Evolutionary conservation across 2,797 vertebrate species (phyloP).

Genomic region (Thaleichthys pacificus): DNA sequence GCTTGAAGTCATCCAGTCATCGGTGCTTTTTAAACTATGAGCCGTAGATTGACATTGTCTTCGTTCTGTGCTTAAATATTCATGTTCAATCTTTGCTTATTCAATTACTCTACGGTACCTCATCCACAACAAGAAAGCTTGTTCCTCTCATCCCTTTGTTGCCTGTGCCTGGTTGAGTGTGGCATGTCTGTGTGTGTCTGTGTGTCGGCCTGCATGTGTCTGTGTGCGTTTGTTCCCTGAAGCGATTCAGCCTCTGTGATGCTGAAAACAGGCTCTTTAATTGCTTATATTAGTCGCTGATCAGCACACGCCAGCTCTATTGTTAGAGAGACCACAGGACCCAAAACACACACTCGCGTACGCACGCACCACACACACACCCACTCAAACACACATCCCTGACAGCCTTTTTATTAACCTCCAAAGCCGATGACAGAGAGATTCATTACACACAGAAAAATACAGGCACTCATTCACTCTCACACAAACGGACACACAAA

Average conservation of each 20-base stretch:
- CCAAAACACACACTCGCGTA: constrained; percentile 59
- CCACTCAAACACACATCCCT: constrained; percentile 69
- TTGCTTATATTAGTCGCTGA: constrained; percentile 87
- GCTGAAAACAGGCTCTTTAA: constrained; percentile 87
- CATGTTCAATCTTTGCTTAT: constrained; percentile 87
- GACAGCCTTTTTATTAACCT: constrained; percentile 86
- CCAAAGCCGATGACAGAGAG: constrained; percentile 78
- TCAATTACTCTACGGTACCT: constrained; percentile 73
- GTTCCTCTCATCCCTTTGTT: constrained; percentile 54
- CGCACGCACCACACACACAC: constrained; percentile 59
- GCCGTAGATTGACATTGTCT: constrained; percentile 77
- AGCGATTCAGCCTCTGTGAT: constrained; percentile 82
- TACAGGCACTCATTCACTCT: constrained; percentile 12
- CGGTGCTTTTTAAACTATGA: constrained; percentile 72
- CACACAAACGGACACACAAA: constrained; percentile 46
- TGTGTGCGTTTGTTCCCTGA: constrained; percentile 59
- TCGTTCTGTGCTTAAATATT: constrained; percentile 90
- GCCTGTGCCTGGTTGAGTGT: constrained; percentile 43
- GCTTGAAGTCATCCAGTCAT: constrained; percentile 70
- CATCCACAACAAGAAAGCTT: constrained; percentile 68
- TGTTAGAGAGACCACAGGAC: constrained; percentile 72
- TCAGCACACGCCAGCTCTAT: constrained; percentile 68
- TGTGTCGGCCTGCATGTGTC: constrained; percentile 62
- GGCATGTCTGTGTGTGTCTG: constrained; percentile 23
- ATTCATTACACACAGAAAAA: constrained; percentile 79